A percentile compares a stretch with the other conserved stretches of the same genome.
These are phyloP conservation scores for Eupithecia insigniata DNA, from an alignment of 2,888 invertebrate species.

Conservation along the genomic window DNA sequence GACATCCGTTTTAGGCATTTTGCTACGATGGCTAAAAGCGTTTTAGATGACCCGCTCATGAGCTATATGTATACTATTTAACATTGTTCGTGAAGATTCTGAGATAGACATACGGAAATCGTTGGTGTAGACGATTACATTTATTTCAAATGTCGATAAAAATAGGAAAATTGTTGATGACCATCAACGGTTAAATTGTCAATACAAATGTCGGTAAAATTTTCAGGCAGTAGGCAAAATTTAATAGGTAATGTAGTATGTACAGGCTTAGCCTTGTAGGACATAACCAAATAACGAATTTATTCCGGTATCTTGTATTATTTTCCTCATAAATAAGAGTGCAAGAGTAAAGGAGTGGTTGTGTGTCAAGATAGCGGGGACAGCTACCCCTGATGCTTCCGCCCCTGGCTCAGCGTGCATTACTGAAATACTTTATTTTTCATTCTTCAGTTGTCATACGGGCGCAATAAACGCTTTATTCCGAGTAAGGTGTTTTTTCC, in stretches of 20 bases:
- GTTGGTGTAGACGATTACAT: not conserved
- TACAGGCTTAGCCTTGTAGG: too few relatives aligned
- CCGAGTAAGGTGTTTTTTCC: not conserved
- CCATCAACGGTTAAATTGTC: too few relatives aligned
- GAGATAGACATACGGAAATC: not conserved
- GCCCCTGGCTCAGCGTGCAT: constrained; percentile 63
- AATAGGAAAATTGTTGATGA: too few relatives aligned
- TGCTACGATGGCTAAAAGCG: too few relatives aligned
- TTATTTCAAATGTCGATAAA: not conserved
- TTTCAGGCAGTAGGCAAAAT: not conserved
- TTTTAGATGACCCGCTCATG: too few relatives aligned
- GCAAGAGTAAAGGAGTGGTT: constrained; percentile 67
- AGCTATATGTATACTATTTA: too few relatives aligned
- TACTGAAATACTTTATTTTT: constrained; percentile 73
- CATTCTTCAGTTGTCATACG: constrained; percentile 51
- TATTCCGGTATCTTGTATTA: constrained; percentile 61
- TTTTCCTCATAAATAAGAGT: constrained; percentile 69
- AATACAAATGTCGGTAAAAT: too few relatives aligned
- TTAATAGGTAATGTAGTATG: not conserved
- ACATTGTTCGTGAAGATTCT: not conserved
- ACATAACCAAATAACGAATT: constrained; percentile 57
- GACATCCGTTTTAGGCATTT: too few relatives aligned
- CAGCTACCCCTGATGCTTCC: constrained; percentile 68
- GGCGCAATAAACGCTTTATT: constrained; percentile 47
- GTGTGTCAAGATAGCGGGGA: constrained; percentile 75